Base-by-base conservation (phyloP, 2,888 invertebrate genomes). In the Vanessa cardui region DNA sequence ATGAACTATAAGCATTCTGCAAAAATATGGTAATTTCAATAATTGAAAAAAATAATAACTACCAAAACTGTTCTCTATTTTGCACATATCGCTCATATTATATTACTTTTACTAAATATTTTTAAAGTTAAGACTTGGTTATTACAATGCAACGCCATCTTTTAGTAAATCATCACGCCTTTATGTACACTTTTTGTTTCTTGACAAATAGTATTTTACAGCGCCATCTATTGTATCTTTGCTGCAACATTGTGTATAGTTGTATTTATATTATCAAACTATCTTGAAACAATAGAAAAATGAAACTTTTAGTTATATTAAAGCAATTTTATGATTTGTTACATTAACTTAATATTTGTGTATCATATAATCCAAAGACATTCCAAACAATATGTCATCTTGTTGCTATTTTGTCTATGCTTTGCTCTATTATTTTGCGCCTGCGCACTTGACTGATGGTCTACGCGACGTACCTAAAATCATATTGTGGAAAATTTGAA, bases 401-500 rank as follows among this genome's bases (percentile, higher is more conserved):
- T 74, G 64, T 63, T 72, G 67, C 69, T 71, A 72, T 79, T 78
- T 89, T 85, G 88, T 91, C 91, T 91, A 90, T 92, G 90, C 80
- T 75, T 78, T 81, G 77, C 86, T 91, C 88, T 92, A 90, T 91
- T 91, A 89, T 92, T 91, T 90, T 90, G 92, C 93, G 92, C 92
- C 89, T 93, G 93, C 93, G 93, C 91, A 90, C 84, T 92, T 88
- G 89, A 90, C 90, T 88, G 89, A 90, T 90, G 90, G 89, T 89
- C 85, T 91, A 88, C 90, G 89, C 92, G 91, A 92, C 90, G 84
- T 90, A 89, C 88, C 83, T 87, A 88, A 88, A 91, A 90, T 89
- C 86, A 88, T 89, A 90, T 92, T 87, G 91, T 92, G 90, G 87
- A 91, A 90, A 92, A 89, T 90, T 92, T 90, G 88, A 90, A 91